phyloP scores from a whole-genome alignment of 2,888 invertebrate species.

The Phymatocera aterrima region DNA sequence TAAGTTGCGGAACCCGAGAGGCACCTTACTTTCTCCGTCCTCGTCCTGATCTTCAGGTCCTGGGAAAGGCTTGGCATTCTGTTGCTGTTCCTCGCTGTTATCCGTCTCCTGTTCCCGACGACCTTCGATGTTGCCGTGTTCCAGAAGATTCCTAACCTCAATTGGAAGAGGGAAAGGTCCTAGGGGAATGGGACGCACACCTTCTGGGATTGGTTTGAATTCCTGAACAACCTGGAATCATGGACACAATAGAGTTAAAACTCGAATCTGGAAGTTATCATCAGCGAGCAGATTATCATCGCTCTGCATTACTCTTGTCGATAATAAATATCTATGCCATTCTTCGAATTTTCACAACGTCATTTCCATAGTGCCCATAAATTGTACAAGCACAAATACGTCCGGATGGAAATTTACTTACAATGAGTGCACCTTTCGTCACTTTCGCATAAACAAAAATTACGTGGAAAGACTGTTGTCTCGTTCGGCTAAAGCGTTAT shows the following conservation, averaged over 20 bases:
- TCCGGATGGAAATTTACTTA: no score
- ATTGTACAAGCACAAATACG: no score
- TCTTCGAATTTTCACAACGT: no score
- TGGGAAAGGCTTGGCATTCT: conserved; percentile 65
- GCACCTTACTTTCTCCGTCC: conserved; percentile 64
- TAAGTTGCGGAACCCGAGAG: conserved; percentile 66
- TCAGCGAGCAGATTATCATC: neutral
- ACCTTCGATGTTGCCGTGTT: conserved; percentile 68
- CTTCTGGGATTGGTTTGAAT: conserved; percentile 68
- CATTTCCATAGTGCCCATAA: no score
- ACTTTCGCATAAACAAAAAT: no score
- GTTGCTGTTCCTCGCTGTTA: conserved; percentile 60
- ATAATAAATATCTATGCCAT: no score
- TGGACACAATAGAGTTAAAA: neutral
- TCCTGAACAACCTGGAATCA: conserved; percentile 58
- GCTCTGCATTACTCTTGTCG: no score
- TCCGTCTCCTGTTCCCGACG: conserved; percentile 60
- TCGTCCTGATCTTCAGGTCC: conserved; percentile 65
- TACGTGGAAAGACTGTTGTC: no score
- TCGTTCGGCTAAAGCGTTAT: no score
- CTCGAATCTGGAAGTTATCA: neutral
- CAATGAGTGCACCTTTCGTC: no score
- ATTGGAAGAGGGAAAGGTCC: conserved; percentile 67
- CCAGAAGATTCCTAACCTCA: conserved; percentile 67
- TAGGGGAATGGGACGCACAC: conserved; percentile 64